These are phyloP conservation scores for Kryptolebias marmoratus DNA, from an alignment of 2,113 vertebrate species.

Conservation along the genomic window DNA sequence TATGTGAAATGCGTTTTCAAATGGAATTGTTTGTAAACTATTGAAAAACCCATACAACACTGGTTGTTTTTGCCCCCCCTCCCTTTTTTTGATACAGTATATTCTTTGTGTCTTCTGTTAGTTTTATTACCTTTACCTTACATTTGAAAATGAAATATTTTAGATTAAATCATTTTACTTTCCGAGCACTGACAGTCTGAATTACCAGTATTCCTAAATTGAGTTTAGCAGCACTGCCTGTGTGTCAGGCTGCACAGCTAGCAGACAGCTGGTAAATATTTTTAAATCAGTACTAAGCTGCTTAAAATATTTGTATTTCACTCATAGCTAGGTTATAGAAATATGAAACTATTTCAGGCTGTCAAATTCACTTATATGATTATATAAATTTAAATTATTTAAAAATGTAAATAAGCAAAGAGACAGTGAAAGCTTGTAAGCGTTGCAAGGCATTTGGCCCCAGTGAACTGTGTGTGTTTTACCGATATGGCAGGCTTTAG, in stretches of 20 bases:
- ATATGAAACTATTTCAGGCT: slow-evolving; percentile 85
- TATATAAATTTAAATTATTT: slow-evolving; percentile 65
- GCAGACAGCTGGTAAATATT: slow-evolving; percentile 87
- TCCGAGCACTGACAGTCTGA: slow-evolving; percentile 82
- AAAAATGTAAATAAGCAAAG: slow-evolving; percentile 16
- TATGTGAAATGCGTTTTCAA: too few relatives aligned
- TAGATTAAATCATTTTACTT: slow-evolving; percentile 87
- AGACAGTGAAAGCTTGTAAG: slow-evolving; percentile 35
- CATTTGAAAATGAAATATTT: slow-evolving; percentile 81
- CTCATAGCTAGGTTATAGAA: slow-evolving; percentile 88
- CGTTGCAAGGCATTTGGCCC: slow-evolving; percentile 14
- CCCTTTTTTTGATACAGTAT: neutral
- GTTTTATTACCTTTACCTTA: neutral
- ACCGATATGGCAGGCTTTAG: slow-evolving; percentile 53
- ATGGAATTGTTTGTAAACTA: too few relatives aligned
- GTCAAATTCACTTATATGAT: slow-evolving; percentile 81
- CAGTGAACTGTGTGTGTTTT: slow-evolving; percentile 32
- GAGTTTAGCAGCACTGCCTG: slow-evolving; percentile 85
- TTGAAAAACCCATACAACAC: too few relatives aligned
- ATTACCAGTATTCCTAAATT: slow-evolving; percentile 87
- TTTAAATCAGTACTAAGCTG: slow-evolving; percentile 92
- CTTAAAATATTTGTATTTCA: slow-evolving; percentile 93
- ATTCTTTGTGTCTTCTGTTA: slow-evolving; percentile 4
- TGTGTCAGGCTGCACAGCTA: slow-evolving; percentile 87
- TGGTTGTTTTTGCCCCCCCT: neutral